Evolutionary conservation across 2,113 vertebrate genomes (phyloP).

Genomic region (Morphnarchus princeps): DNA sequence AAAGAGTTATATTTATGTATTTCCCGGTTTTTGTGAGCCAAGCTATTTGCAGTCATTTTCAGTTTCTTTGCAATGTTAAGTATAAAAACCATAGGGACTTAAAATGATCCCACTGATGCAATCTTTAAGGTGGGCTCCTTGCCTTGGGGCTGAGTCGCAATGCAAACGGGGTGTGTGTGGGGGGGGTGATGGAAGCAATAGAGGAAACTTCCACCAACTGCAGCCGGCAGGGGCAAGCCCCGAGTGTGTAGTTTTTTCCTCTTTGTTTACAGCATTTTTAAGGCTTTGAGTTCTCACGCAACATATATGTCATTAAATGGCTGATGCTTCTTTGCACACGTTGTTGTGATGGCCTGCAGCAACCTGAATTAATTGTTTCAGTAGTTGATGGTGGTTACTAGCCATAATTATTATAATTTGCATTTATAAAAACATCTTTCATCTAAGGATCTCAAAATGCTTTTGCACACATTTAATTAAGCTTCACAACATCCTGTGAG

Average conservation of each 20-base stretch:
- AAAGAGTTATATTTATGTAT: background rate
- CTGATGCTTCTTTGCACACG: conserved; percentile 45
- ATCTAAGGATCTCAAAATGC: conserved; percentile 62
- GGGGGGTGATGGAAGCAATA: background rate
- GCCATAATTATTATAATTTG: conserved; percentile 63
- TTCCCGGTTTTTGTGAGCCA: background rate
- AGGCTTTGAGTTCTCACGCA: conserved; percentile 44
- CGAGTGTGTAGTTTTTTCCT: background rate
- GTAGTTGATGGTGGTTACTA: conserved; percentile 58
- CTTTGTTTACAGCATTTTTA: conserved; percentile 13
- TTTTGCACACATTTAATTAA: conserved; percentile 61
- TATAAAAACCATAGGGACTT: background rate
- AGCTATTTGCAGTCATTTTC: background rate
- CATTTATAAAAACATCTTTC: conserved; percentile 68
- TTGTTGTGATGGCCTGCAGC: conserved; percentile 56
- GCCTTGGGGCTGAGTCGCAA: accelerated
- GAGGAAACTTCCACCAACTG: background rate
- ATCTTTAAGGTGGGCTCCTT: background rate
- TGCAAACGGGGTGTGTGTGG: background rate
- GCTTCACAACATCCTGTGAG: conserved; percentile 64
- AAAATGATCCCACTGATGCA: background rate
- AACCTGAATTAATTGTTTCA: conserved; percentile 65
- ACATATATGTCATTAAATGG: conserved; percentile 32
- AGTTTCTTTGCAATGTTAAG: background rate
- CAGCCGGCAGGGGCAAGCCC: background rate